Percentiles rank a stretch among this genome's conserved stretches.
These are phyloP conservation scores for Mellivora capensis DNA, from an alignment of 2,113 vertebrate species.

Conservation along the genomic window DNA sequence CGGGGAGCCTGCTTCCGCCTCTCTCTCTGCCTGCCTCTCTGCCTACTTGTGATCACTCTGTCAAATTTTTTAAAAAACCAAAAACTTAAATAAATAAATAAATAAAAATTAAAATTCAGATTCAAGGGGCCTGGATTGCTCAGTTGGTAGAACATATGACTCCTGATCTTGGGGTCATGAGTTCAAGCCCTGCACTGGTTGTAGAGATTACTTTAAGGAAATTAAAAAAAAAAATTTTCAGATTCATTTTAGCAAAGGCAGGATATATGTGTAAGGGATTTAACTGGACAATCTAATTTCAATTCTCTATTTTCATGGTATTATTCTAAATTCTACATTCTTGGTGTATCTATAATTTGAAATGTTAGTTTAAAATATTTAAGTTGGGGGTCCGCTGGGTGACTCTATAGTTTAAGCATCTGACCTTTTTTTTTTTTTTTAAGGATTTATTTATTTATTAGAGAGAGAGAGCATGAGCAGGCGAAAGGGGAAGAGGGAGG, in stretches of 20 bases:
- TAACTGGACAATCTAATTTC: constrained; percentile 30
- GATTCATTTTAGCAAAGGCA: neutral
- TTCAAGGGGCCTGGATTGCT: neutral
- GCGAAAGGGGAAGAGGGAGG: neutral
- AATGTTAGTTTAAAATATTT: neutral
- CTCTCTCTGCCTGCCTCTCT: no score
- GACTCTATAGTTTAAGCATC: neutral
- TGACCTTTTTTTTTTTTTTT: neutral
- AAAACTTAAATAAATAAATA: no score
- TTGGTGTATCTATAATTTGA: neutral
- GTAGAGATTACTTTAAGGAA: constrained; percentile 29
- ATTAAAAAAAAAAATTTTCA: neutral
- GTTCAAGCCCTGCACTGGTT: neutral
- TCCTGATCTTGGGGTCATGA: neutral
- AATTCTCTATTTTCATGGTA: neutral
- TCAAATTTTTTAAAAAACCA: no score
- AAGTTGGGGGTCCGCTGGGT: neutral
- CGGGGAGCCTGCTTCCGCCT: no score
- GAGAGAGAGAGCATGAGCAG: neutral
- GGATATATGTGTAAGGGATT: neutral
- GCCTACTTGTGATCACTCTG: no score
- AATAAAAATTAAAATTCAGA: constrained; percentile 1
- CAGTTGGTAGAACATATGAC: neutral
- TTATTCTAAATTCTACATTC: constrained; percentile 26
- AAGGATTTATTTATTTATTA: neutral